These are phyloP conservation scores for Paraplagusia blochii DNA, from an alignment of 2,113 vertebrate species.

Conservation along the genomic window DNA sequence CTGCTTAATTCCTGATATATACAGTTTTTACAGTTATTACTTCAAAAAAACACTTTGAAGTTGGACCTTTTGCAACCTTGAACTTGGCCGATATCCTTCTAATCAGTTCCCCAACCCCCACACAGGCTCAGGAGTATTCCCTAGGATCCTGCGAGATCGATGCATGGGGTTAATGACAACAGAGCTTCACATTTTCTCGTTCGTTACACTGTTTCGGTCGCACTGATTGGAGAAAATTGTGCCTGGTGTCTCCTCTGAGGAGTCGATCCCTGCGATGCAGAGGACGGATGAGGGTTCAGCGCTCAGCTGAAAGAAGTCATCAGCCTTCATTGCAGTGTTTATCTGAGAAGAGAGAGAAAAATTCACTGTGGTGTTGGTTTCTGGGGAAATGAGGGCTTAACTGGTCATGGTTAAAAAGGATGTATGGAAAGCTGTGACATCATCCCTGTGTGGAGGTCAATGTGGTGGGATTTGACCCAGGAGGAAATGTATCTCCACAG, in stretches of 20 bases:
- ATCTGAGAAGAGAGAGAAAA: conserved; percentile 8
- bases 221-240: conserved; percentile 18
- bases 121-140: conserved; percentile 22
- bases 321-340: conserved; percentile 7
- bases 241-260: conserved; percentile 14
- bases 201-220: conserved; percentile 37
- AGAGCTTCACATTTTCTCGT: conserved; percentile 43
- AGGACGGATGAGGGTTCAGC: conserved; percentile 3
- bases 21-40: conserved; percentile 3
- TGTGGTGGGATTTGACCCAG: conserved; percentile 22
- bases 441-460: conserved; percentile 33
- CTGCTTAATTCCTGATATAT: too few relatives aligned
- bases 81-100: conserved; percentile 20
- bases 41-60: conserved; percentile 11
- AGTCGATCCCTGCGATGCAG: conserved; percentile 6
- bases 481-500: conserved; percentile 28
- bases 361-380: conserved; percentile 25
- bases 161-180: conserved; percentile 33
- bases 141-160: conserved; percentile 31
- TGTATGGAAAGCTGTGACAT: conserved; percentile 33
- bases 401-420: conserved; percentile 49
- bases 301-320: conserved; percentile 12
- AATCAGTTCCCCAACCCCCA: conserved; percentile 2
- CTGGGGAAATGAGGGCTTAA: conserved; percentile 26
- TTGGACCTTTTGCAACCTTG: conserved; percentile 13